Conservation (phyloP, 2,113 vertebrate species). For the Hippocampus barbouri region DNA sequence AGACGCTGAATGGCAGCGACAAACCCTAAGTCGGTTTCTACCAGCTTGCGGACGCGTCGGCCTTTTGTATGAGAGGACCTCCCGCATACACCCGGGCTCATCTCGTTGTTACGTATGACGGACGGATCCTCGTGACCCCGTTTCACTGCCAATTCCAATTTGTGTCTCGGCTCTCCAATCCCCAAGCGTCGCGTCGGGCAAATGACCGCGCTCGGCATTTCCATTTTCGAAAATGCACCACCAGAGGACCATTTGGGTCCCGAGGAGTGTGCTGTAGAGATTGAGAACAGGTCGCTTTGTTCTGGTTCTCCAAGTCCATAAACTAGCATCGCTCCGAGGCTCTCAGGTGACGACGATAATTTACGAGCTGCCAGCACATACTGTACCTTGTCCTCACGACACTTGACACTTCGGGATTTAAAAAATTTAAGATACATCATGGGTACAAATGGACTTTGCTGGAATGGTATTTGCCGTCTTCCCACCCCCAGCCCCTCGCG, state of each 20-base stretch:
- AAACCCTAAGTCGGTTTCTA: slow-evolving; percentile 13
- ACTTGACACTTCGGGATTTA: slow-evolving; percentile 18
- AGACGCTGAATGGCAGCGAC: slow-evolving; percentile 17
- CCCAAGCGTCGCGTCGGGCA: slow-evolving; percentile 59
- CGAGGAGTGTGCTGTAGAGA: slow-evolving; percentile 49
- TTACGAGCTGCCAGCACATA: slow-evolving; percentile 43
- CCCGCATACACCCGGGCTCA: slow-evolving; percentile 20
- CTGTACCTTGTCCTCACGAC: slow-evolving; percentile 26
- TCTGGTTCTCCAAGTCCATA: slow-evolving; percentile 55
- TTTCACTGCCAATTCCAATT: slow-evolving; percentile 71
- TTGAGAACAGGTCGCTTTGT: slow-evolving; percentile 57
- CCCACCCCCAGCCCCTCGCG: slow-evolving; percentile 24
- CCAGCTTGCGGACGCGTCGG: slow-evolving; percentile 4
- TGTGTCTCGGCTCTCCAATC: slow-evolving; percentile 61
- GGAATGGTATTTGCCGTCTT: slow-evolving; percentile 3
- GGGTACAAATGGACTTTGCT: slow-evolving; percentile 16
- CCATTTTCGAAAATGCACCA: slow-evolving; percentile 69
- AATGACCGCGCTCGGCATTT: slow-evolving; percentile 69
- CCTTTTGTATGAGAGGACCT: slow-evolving; percentile 28
- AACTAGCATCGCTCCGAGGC: slow-evolving; percentile 57
- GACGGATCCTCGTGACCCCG: slow-evolving; percentile 42
- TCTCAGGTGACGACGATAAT: slow-evolving; percentile 56
- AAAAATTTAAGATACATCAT: slow-evolving; percentile 5
- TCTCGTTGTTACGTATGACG: not conserved
- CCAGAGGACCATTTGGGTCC: slow-evolving; percentile 66